A percentile compares a stretch with the other conserved stretches of the same genome.
Conservation (phyloP, 1,140 invertebrate genomes). For the Piezodorus guildinii region DNA sequence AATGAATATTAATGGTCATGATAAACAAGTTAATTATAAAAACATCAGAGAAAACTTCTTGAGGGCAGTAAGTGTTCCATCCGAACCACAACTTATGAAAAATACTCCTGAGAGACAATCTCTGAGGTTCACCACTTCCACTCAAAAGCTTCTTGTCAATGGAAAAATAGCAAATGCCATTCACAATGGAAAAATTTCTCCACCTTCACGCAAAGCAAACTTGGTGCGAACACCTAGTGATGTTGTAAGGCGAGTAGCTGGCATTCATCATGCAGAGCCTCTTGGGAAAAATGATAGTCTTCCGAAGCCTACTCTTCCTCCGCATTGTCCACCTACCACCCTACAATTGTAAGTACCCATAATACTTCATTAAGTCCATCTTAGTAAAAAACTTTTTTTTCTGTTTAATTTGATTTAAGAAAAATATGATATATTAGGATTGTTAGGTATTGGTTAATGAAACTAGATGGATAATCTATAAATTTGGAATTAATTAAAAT, state of each 20-base stretch:
- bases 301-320: conserved; percentile 20
- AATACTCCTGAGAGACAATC: conserved; percentile 24
- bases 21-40: conserved; percentile 19
- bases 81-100: conserved; percentile 7
- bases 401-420: no score
- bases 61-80: conserved; percentile 15
- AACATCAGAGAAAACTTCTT: conserved; percentile 23
- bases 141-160: conserved; percentile 39
- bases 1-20: background rate
- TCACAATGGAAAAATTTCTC: conserved; percentile 27
- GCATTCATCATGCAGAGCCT: conserved; percentile 19
- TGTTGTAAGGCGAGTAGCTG: conserved; percentile 17
- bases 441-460: no score
- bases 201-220: conserved; percentile 21
- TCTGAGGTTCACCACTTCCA: conserved; percentile 27
- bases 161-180: conserved; percentile 34
- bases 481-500: no score
- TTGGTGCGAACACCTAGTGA: conserved; percentile 24
- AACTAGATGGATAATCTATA: no score
- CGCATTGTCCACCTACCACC: conserved; percentile 27
- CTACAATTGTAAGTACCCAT: conserved; percentile 26
- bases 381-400: no score
- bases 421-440: no score
- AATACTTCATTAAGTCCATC: no score
- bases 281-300: conserved; percentile 1